These are phyloP conservation scores for Trachelus tabidus DNA, from an alignment of 2,888 invertebrate species.

Conservation along the genomic window DNA sequence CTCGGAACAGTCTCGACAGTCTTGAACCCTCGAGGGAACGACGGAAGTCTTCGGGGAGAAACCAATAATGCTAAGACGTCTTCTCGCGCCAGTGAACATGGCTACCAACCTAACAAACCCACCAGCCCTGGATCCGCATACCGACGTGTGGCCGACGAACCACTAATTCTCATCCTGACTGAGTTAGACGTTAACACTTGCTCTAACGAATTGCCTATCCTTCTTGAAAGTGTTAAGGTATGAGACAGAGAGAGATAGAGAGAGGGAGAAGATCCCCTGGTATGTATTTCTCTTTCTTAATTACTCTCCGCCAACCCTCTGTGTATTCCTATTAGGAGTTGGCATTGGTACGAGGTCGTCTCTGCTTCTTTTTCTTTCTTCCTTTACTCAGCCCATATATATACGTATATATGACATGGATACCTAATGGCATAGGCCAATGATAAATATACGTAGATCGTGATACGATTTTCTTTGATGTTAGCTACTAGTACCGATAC, in stretches of 20 bases:
- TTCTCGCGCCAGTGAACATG: slow-evolving; percentile 21
- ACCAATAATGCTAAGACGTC: slow-evolving; percentile 64
- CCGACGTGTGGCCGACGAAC: slow-evolving; percentile 50
- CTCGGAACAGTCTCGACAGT: too few species aligned
- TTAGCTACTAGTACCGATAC: too few species aligned
- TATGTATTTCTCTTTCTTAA: too few species aligned
- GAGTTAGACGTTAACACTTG: slow-evolving; percentile 60
- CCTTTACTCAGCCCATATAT: not conserved
- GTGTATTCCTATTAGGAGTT: too few species aligned
- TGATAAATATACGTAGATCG: too few species aligned
- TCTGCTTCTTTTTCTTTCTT: slow-evolving; percentile 1
- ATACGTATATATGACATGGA: too few species aligned
- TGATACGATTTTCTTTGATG: too few species aligned
- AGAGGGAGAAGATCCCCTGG: too few species aligned
- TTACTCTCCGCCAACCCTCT: too few species aligned
- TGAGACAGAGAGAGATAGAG: too few species aligned
- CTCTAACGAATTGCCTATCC: slow-evolving; percentile 5
- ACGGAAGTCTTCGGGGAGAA: slow-evolving; percentile 49
- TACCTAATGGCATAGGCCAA: too few species aligned
- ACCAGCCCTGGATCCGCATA: slow-evolving; percentile 49
- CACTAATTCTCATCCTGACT: slow-evolving; percentile 59
- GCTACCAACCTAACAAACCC: slow-evolving; percentile 17
- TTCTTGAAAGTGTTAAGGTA: not conserved
- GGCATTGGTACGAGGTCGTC: slow-evolving; percentile 9
- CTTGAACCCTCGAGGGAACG: slow-evolving; percentile 28